Evolutionary conservation across 2,113 vertebrate species (phyloP).

Genomic region (Aspidoscelis tigris): DNA sequence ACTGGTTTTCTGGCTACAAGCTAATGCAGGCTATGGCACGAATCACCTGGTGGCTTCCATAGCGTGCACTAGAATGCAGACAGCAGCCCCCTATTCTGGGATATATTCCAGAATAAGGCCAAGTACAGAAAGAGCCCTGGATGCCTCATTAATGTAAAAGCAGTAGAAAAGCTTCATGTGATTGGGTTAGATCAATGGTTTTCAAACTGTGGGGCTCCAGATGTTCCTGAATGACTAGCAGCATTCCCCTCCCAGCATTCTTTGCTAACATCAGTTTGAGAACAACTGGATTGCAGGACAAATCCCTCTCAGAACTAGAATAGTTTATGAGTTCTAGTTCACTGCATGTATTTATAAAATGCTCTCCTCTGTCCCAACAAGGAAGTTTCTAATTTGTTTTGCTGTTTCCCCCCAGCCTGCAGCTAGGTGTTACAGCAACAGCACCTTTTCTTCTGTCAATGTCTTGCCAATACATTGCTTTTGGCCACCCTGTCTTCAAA

Average conservation of each 20-base stretch:
- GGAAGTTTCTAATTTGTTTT: constrained; percentile 3
- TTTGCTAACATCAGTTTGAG: no score
- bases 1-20: no score
- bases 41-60: no score
- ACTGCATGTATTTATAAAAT: not conserved
- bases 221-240: no score
- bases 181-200: not conserved
- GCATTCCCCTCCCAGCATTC: no score
- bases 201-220: no score
- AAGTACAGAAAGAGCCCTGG: not conserved
- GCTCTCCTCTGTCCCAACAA: not conserved
- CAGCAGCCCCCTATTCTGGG: no score
- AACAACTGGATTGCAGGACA: no score
- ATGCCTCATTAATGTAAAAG: not conserved
- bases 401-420: not conserved
- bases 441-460: not conserved
- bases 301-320: not conserved
- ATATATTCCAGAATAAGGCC: no score
- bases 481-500: not conserved
- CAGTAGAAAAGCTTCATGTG: not conserved
- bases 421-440: not conserved
- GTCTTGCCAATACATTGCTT: not conserved
- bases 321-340: not conserved
- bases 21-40: no score
- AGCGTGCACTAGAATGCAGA: no score